Conservation (phyloP, 2,888 invertebrate genomes). For the Mechanitis mazaeus region DNA sequence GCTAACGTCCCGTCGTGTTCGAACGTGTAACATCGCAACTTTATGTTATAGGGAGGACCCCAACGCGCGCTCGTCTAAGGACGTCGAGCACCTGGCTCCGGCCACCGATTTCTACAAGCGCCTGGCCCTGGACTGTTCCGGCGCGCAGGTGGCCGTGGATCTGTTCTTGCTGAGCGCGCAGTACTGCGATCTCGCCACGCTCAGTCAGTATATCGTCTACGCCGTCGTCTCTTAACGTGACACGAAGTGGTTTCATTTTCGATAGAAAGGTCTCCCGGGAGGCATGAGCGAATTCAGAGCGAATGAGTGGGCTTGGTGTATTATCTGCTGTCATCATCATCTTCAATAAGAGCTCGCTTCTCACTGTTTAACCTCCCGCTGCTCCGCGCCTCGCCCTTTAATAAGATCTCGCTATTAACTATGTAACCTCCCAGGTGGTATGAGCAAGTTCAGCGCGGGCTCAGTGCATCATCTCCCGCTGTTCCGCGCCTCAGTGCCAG, state of each 20-base stretch:
- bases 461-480: constrained; percentile 94
- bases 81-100: constrained; percentile 92
- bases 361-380: constrained; percentile 36
- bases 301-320: constrained; percentile 83
- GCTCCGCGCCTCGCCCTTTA: too few relatives aligned
- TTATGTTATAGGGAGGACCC: constrained; percentile 84
- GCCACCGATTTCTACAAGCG: constrained; percentile 97
- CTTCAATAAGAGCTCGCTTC: too few relatives aligned
- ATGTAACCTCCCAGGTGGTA: constrained; percentile 79
- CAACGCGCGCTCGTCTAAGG: constrained; percentile 86
- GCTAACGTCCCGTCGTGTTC: too few relatives aligned
- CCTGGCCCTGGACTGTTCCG: constrained; percentile 96
- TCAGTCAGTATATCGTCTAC: constrained; percentile 79
- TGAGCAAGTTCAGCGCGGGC: constrained; percentile 96
- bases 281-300: constrained; percentile 97
- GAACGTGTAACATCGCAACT: too few relatives aligned
- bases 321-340: constrained; percentile 82
- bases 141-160: constrained; percentile 97
- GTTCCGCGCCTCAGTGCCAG: constrained; percentile 76
- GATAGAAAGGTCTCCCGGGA: constrained; percentile 58
- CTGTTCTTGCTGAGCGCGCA: constrained; percentile 94
- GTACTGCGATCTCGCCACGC: constrained; percentile 95
- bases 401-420: background rate
- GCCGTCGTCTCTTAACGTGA: too few relatives aligned
- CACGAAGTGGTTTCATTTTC: too few relatives aligned